Base-by-base conservation (phyloP, 2,888 invertebrate genomes). In the Lasius fuliginosus region DNA sequence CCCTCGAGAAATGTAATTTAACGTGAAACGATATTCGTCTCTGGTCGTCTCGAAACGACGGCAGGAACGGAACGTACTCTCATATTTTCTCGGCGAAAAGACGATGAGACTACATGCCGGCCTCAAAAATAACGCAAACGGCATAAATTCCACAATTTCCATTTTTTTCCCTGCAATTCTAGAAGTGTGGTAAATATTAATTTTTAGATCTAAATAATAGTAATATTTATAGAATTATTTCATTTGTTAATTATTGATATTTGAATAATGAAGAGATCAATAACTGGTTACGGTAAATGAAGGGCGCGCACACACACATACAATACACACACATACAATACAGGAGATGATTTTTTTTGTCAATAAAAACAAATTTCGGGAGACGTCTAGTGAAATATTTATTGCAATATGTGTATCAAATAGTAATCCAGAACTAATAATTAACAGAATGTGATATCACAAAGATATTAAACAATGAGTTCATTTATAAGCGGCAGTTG, bases 1-100 rank as follows among this genome's bases (percentile, higher is more conserved):
- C 86, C 86, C 85, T 64, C 60, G 84, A 90, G 88, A 87, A 89
- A 89, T 90, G 90, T 88, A 88, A 89, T 89, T 90, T 90, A 85
- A 89, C 85, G 79, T 62, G 69, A 71, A 83, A 84, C 62, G 85
- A 84, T 88, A 88, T 83, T 84, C 85, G 49, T 75, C 73, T 75
- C 73, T 81, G 84, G 81, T 83, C n/a, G 84, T n/a, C 84, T 84
- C 67, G 69, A 85, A 85, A 82, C 81, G 84, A 76, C 23, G 46
- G 15, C n/a, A 12, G 46, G 71, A 79, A 79, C 69, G 56, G 33
- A 79, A 71, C 5, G 60, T 49, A 60, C 71, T 81, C 36, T 81
- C 79, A 60, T 49, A 81, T 62, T 40, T 81, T 5, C 46, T 23
- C 27, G n/a, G 23, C 33, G 15, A 27, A 18, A 79, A 56, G 60